Conservation (phyloP, 2,888 invertebrate genomes). For the Desoria tigrina region DNA sequence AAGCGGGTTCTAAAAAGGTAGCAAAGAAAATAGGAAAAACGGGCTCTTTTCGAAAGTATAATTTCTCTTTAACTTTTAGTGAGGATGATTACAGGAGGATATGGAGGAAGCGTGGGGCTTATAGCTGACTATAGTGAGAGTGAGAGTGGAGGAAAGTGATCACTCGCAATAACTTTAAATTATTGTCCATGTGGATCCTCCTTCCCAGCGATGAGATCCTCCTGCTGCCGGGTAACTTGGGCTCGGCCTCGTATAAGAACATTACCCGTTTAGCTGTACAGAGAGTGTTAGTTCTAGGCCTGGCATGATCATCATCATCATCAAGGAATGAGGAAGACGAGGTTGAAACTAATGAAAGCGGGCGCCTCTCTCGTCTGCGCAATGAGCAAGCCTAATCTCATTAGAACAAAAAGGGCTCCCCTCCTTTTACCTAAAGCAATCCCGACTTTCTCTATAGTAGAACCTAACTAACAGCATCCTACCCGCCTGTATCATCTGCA, state of each 20-base stretch:
- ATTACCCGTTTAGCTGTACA: conserved; percentile 5
- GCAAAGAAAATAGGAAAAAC: no score
- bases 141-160: conserved; percentile 33
- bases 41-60: not conserved
- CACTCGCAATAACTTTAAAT: conserved; percentile 49
- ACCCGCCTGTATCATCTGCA: no score
- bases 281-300: conserved; percentile 1
- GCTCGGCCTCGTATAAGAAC: not conserved
- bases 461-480: no score
- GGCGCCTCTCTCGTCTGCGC: conserved; percentile 46
- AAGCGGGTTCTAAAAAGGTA: no score
- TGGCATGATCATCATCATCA: conserved; percentile 26
- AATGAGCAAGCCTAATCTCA: conserved; percentile 51
- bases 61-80: conserved; percentile 13
- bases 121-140: not conserved
- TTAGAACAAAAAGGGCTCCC: conserved; percentile 48
- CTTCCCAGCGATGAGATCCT: conserved; percentile 34
- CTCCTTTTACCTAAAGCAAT: no score
- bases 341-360: conserved; percentile 50
- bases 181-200: conserved; percentile 32
- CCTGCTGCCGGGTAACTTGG: conserved; percentile 15
- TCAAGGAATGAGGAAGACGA: conserved; percentile 28
- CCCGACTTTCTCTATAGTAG: no score
- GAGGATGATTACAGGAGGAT: no score
- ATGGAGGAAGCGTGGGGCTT: no score